Evolutionary conservation across 2,797 vertebrate genomes (phyloP), one percentile per base, ranked within the genome.

Genomic region (Vultur gryphus): DNA sequence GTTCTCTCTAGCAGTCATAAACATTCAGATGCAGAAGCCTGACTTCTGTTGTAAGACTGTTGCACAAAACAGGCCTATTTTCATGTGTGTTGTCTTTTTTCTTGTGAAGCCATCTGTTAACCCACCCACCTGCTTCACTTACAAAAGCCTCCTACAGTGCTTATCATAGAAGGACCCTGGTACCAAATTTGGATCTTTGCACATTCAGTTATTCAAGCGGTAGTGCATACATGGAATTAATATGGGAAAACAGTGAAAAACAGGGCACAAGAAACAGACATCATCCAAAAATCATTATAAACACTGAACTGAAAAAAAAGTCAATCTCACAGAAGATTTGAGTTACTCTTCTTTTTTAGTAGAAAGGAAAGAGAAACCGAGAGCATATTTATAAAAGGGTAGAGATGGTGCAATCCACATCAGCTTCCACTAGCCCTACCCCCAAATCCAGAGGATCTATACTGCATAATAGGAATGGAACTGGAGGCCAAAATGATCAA

Each of bases 91-190:
- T 64, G 33, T 11, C 33, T 41, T 43, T 55, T 44, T 66, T 35
- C 54, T 43, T 46, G 49, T n/a, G 14, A 72, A 52, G 33, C 21
- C 20, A n/a, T 33, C 44, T 71, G 17, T 57, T 61, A 51, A 75
- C 55, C 28, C 24, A 54, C 12, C 11, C 55, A 76, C n/a, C 6
- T 65, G 26, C 69, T 91, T 80, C 1, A 3, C 31, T 69, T 69
- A 69, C 0, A 2, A 80, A 86, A 73, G 14, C 29, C 11, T 78
- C 33, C 84, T 80, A 78, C 10, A 52, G 3, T 54, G 16, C 2
- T 75, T 75, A 37, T 41, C 21, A 54, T 2, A 67, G 16, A 83
- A 70, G 6, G 16, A 83, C 13, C 0, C 0, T 28, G 35, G 23
- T 44, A 65, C 7, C 44, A 49, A 66, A 76, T 44, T 7, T 49